Evolutionary conservation across 2,888 invertebrate genomes (phyloP).

Genomic region (Papilio gigon): DNA sequence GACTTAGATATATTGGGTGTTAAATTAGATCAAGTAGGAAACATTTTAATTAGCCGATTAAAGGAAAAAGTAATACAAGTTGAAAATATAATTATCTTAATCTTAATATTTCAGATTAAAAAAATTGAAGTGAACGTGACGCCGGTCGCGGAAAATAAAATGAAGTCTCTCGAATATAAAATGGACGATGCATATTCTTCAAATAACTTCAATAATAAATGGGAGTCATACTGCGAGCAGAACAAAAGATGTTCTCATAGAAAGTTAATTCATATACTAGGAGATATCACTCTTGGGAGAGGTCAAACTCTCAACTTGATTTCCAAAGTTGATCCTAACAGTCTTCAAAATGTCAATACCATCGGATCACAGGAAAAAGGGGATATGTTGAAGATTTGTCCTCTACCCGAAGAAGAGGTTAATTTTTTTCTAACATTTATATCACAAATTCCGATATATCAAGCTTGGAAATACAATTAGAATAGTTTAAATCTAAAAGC

Average conservation of each 20-base stretch:
- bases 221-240: constrained; percentile 33
- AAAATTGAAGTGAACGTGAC: constrained; percentile 50
- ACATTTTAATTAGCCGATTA: neutral
- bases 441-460: neutral
- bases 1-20: constrained; percentile 61
- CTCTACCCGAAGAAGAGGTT: constrained; percentile 18
- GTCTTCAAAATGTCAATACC: constrained; percentile 55
- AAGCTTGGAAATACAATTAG: too few species aligned
- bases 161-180: constrained; percentile 41
- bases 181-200: constrained; percentile 15
- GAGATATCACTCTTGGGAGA: constrained; percentile 63
- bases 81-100: neutral
- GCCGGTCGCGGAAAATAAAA: constrained; percentile 44
- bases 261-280: constrained; percentile 71
- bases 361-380: constrained; percentile 50
- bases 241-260: constrained; percentile 58
- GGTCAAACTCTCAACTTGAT: constrained; percentile 59
- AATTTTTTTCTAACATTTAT: neutral
- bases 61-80: neutral
- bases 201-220: constrained; percentile 34
- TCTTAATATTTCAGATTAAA: constrained; percentile 54
- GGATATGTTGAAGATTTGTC: neutral
- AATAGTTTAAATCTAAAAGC: too few species aligned
- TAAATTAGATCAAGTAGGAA: constrained; percentile 64
- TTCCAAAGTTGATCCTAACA: constrained; percentile 57